Percentiles rank a stretch among this genome's conserved stretches.
These are phyloP conservation scores for Synodontis membranacea DNA, from an alignment of 2,113 vertebrate species.

Conservation along the genomic window DNA sequence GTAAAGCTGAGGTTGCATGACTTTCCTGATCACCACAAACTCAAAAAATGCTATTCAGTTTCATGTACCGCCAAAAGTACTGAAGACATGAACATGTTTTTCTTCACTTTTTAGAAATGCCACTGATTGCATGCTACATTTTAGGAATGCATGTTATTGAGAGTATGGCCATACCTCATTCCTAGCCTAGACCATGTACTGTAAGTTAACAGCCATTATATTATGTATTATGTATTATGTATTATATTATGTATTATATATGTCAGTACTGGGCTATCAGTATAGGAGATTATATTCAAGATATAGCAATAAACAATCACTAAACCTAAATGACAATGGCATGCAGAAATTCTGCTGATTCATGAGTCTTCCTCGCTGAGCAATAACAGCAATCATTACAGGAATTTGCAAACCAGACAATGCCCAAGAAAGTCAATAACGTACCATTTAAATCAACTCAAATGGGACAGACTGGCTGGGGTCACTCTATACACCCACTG, in stretches of 20 bases:
- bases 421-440: constrained; percentile 70
- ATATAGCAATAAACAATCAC: neutral
- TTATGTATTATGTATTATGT: too few species aligned
- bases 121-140: neutral
- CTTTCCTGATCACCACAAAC: neutral
- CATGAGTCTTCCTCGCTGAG: constrained; percentile 47
- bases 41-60: neutral
- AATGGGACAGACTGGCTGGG: constrained; percentile 70
- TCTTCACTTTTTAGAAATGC: neutral
- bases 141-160: neutral
- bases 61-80: neutral
- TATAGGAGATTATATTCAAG: neutral
- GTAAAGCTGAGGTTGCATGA: neutral
- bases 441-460: constrained; percentile 72
- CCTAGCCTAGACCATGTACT: neutral
- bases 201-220: neutral
- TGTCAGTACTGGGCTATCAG: neutral
- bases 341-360: constrained; percentile 53
- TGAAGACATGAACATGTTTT: neutral
- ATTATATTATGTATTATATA: too few species aligned
- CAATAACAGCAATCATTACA: constrained; percentile 65
- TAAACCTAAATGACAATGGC: neutral
- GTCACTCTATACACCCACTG: constrained; percentile 56
- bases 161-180: neutral
- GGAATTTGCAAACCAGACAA: constrained; percentile 56